Evolutionary conservation across 1,140 invertebrate genomes (phyloP).

Genomic region (Chlorops oryzae): DNA sequence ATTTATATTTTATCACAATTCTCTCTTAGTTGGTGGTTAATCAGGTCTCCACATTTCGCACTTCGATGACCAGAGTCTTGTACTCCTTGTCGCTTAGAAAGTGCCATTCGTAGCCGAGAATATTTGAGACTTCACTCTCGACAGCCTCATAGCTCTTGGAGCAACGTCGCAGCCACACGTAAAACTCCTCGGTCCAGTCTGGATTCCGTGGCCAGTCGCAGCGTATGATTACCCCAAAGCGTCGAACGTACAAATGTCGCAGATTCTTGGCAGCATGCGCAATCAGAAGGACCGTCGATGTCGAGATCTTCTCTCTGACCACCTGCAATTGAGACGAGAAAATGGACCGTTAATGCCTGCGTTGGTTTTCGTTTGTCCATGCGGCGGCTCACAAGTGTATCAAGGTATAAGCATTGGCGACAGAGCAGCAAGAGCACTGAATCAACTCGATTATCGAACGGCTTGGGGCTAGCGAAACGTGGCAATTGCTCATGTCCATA

Average conservation of each 20-base stretch:
- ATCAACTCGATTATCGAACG: conserved; percentile 63
- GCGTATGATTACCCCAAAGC: conserved; percentile 64
- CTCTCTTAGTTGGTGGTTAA: no score
- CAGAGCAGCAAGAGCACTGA: conserved; percentile 56
- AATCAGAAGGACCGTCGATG: conserved; percentile 69
- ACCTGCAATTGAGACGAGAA: conserved; percentile 57
- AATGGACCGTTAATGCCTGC: neutral
- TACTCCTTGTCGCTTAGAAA: conserved; percentile 70
- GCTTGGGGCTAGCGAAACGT: conserved; percentile 53
- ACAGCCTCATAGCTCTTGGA: conserved; percentile 60
- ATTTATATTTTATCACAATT: no score
- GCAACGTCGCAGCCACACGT: conserved; percentile 58
- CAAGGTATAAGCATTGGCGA: conserved; percentile 57
- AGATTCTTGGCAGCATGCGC: conserved; percentile 61
- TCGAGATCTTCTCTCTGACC: conserved; percentile 73
- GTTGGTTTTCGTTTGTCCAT: neutral
- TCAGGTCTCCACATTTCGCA: no score
- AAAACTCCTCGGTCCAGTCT: conserved; percentile 64
- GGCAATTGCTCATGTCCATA: conserved; percentile 62
- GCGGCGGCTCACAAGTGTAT: conserved; percentile 54
- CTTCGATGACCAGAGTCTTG: conserved; percentile 49
- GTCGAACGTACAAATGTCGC: conserved; percentile 59
- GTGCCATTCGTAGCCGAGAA: conserved; percentile 64
- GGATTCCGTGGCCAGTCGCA: conserved; percentile 63
- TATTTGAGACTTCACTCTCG: conserved; percentile 62